Base-by-base conservation (phyloP, 2,888 invertebrate genomes). In the Catocala sponsa region DNA sequence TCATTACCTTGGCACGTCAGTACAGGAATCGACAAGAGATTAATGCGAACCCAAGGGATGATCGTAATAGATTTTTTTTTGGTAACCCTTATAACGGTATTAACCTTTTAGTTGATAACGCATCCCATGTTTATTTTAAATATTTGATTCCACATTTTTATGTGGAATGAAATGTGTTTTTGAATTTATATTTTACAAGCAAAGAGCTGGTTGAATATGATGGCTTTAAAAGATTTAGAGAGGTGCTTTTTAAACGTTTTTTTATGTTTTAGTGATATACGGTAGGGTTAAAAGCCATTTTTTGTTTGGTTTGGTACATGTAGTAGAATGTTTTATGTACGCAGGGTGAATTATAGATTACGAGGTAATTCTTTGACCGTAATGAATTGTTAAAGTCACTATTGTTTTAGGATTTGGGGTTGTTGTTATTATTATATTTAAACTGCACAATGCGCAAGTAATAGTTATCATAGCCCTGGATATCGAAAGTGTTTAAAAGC, bases 61-160 rank as follows among this genome's bases (percentile, higher is more conserved):
- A 72, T 69, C 68, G 73, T 75, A 82, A 83, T 83, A 83, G 80
- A 78, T 82, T 82, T 79, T 78, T n/a, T 59, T 62, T 75, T 69
- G 35, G 7, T 62, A 57, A 67, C 73, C 73, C 71, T 70, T 67
- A 69, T 72, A 72, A 46, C 55, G 63, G 48, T 58, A 63, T 68
- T 58, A 75, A 60, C 73, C 65, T 67, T 75, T 76, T 68, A 73
- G 71, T 78, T 67, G 71, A 71, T 71, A 76, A 65, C 61, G 52
- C 38, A 52, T 59, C 65, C 52, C 66, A 51, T 58, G 69, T 65
- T 65, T 42, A 55, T 73, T 68, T 68, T 50, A 62, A 64, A 62
- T 60, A 53, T 63, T 57, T 74, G 44, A 51, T 63, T 66, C 25
- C 6, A 33, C 6, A 12, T 47, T 58, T 55, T 47, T 53, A 51